A percentile compares a stretch with the other conserved stretches of the same genome.
Evolutionary conservation across 2,113 vertebrate genomes (phyloP).

Genomic region (Pygoscelis antarcticus): DNA sequence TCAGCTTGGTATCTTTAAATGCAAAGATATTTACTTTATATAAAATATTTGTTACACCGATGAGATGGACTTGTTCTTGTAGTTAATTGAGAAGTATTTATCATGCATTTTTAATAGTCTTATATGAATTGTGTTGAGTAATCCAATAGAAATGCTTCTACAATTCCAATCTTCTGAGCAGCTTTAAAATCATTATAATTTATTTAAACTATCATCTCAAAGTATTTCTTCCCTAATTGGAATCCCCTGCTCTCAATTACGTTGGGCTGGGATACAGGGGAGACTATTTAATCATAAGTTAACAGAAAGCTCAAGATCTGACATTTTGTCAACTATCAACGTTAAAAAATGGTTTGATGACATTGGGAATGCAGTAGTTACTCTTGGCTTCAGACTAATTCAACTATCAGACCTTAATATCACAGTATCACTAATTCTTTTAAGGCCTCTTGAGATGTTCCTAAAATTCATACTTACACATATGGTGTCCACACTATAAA

Average conservation of each 20-base stretch:
- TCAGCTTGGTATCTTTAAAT: not conserved
- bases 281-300: not conserved
- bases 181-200: not conserved
- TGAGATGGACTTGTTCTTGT: not conserved
- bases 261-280: not conserved
- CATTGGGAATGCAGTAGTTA: not conserved
- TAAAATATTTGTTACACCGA: not conserved
- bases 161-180: not conserved
- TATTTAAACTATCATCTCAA: not conserved
- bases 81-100: not conserved
- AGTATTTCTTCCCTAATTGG: not conserved
- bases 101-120: not conserved
- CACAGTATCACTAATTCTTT: not conserved
- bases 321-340: not conserved
- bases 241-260: not conserved
- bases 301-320: not conserved
- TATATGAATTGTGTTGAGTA: not conserved
- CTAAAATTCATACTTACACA: not conserved
- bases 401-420: not conserved
- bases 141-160: not conserved
- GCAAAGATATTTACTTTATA: not conserved
- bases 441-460: not conserved
- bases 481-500: no score
- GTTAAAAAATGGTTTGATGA: not conserved
- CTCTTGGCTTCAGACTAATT: not conserved